Conservation (phyloP, 2,888 invertebrate genomes). For the Orchesellides sinensis region DNA sequence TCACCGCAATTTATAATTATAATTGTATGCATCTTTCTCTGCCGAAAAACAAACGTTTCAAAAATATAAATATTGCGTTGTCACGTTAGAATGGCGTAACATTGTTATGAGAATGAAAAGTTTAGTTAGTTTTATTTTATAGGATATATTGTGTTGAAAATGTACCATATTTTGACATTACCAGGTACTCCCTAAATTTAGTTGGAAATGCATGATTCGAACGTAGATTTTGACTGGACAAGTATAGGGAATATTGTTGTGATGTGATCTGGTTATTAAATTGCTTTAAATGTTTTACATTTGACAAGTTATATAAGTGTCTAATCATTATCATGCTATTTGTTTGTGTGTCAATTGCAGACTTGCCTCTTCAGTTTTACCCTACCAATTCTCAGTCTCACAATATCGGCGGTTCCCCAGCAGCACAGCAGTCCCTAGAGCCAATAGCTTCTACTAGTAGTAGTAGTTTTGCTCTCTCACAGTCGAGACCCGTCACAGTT, state of each 20-base stretch:
- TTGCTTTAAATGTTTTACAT: too few relatives aligned
- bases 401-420: background rate
- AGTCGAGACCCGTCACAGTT: background rate
- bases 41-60: too few relatives aligned
- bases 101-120: too few relatives aligned
- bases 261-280: too few relatives aligned
- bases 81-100: too few relatives aligned
- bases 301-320: background rate
- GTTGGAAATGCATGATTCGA: too few relatives aligned
- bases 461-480: background rate
- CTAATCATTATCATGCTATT: background rate
- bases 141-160: slow-evolving; percentile 17
- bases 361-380: slow-evolving; percentile 11
- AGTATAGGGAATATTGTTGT: too few relatives aligned
- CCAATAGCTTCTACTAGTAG: background rate
- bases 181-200: slow-evolving; percentile 15
- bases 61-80: too few relatives aligned
- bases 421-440: background rate
- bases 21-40: too few relatives aligned
- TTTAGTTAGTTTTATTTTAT: background rate
- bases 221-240: too few relatives aligned
- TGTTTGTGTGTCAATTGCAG: background rate
- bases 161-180: slow-evolving; percentile 26
- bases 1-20: too few relatives aligned
- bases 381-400: background rate